These are phyloP conservation scores for Tholera decimalis DNA, from an alignment of 2,888 invertebrate genomes.

Conservation along the genomic window DNA sequence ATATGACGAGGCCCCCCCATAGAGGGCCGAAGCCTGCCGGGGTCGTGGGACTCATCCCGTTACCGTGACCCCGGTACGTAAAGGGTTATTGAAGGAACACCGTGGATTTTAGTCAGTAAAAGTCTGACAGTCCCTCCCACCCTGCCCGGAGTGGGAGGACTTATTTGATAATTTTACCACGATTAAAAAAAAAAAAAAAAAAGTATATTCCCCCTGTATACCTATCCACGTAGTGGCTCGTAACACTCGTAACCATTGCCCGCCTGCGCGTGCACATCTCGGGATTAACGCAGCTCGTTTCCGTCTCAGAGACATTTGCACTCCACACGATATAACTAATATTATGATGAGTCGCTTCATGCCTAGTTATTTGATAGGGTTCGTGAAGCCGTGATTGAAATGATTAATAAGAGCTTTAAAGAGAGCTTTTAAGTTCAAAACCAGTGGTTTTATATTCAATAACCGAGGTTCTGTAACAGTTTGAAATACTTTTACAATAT, in stretches of 20 bases:
- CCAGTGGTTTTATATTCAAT: not conserved
- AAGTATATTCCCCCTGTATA: slow-evolving; percentile 18
- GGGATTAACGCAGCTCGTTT: slow-evolving; percentile 37
- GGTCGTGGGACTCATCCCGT: too few relatives aligned
- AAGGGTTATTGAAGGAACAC: too few relatives aligned
- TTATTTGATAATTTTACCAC: too few relatives aligned
- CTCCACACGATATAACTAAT: slow-evolving; percentile 27
- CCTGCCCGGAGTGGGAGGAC: too few relatives aligned
- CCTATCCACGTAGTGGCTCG: not conserved
- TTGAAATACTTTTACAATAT: not conserved
- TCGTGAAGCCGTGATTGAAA: not conserved
- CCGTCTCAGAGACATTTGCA: slow-evolving; percentile 48
- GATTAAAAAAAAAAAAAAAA: too few relatives aligned
- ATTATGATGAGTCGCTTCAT: slow-evolving; percentile 32
- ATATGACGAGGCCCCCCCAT: too few relatives aligned
- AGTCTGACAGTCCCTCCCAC: too few relatives aligned
- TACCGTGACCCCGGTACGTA: too few relatives aligned
- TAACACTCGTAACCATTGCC: slow-evolving; percentile 2
- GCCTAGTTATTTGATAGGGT: slow-evolving; percentile 21
- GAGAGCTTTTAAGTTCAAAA: not conserved
- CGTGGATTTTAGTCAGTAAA: too few relatives aligned
- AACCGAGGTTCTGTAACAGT: not conserved
- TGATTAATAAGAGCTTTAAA: not conserved
- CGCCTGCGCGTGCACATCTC: slow-evolving; percentile 1
- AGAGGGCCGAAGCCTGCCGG: too few relatives aligned